phyloP scores from a whole-genome alignment of 2,113 vertebrate species.

The Cardinalis cardinalis region DNA sequence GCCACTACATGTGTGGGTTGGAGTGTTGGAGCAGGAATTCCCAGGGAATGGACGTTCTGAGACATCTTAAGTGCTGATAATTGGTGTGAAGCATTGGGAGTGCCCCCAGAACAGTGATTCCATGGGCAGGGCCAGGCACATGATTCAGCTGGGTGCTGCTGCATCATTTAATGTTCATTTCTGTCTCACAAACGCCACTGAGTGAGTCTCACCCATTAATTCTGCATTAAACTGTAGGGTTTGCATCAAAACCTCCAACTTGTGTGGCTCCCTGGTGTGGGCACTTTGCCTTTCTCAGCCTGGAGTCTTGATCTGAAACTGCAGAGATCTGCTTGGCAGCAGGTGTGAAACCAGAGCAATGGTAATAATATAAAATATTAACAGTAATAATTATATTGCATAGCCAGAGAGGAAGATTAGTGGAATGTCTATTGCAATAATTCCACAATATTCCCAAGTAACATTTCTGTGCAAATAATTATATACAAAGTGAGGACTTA shows the following conservation, averaged over 20 bases:
- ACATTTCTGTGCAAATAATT: background rate
- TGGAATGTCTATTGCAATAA: background rate
- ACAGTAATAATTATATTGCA: background rate
- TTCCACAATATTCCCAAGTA: background rate
- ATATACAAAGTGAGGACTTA: background rate
- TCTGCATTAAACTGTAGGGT: background rate
- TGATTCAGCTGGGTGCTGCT: rapidly evolving
- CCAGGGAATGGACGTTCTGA: background rate
- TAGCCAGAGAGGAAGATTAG: background rate
- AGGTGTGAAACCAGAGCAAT: background rate
- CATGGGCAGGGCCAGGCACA: background rate
- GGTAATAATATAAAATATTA: background rate
- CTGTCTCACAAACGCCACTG: rapidly evolving
- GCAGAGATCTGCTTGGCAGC: background rate
- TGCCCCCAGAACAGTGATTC: background rate
- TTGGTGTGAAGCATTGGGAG: background rate
- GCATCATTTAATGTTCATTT: background rate
- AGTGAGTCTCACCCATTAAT: background rate
- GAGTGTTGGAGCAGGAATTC: background rate
- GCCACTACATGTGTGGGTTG: rapidly evolving
- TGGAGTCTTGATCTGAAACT: background rate
- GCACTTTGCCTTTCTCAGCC: background rate
- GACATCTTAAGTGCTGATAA: background rate
- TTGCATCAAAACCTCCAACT: background rate
- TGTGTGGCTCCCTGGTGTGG: background rate